phyloP scores from a whole-genome alignment of 2,113 vertebrate genomes.

The Telmatochromis sp. region DNA sequence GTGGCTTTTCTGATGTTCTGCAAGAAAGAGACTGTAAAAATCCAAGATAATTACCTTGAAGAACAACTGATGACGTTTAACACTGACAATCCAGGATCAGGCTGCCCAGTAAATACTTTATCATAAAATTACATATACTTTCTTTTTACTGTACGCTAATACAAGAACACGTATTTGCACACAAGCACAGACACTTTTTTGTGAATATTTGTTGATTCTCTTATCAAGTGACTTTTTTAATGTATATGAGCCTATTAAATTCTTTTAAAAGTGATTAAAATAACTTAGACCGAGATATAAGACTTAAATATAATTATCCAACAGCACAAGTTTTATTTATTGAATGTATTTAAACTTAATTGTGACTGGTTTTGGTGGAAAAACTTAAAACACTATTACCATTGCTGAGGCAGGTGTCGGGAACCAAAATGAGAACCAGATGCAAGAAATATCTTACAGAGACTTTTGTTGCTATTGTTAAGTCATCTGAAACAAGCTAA shows the following conservation, averaged over 20 bases:
- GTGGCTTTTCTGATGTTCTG: conserved; percentile 24
- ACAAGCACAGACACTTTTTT: neutral
- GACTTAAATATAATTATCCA: neutral
- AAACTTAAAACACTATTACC: neutral
- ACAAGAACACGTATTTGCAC: neutral
- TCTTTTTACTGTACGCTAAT: neutral
- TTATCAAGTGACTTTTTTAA: neutral
- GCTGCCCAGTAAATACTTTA: conserved; percentile 41
- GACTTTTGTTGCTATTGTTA: neutral
- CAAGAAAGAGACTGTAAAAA: neutral
- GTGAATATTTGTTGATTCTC: neutral
- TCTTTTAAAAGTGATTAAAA: neutral
- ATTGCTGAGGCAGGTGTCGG: neutral
- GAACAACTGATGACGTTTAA: conserved; percentile 19
- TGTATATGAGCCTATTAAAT: neutral
- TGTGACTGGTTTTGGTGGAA: neutral
- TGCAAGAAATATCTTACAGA: neutral
- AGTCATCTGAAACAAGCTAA: neutral
- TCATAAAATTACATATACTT: neutral
- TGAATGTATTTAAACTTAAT: neutral
- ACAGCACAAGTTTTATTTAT: neutral
- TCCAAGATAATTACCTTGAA: neutral
- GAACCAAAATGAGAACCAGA: neutral
- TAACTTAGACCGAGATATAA: neutral
- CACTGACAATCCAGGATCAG: conserved; percentile 41